Percentiles rank a stretch among this genome's conserved stretches.
Evolutionary conservation across 2,888 invertebrate species (phyloP).

Genomic region (Lasioglossum zephyrum): DNA sequence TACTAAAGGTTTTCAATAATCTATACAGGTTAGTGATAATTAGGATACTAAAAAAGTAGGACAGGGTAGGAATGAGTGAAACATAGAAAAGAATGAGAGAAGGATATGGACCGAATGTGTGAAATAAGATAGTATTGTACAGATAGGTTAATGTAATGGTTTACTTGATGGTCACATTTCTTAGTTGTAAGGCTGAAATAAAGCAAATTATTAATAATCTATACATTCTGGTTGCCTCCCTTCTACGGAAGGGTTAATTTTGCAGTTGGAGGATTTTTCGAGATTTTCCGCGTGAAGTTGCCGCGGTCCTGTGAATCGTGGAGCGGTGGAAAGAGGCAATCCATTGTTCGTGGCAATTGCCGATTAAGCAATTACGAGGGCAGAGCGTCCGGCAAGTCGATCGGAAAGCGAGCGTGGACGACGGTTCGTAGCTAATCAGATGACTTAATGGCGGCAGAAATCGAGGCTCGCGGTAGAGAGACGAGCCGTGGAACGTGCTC

Average conservation of each 20-base stretch:
- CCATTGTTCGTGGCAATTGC: slow-evolving; percentile 57
- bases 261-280: background rate
- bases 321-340: background rate
- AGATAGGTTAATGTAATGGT: no score
- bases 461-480: slow-evolving; percentile 30
- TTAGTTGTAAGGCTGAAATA: no score
- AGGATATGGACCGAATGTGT: no score
- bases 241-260: background rate
- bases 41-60: no score
- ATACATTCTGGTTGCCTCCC: no score
- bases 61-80: no score
- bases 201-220: no score
- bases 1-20: no score
- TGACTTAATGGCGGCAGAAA: slow-evolving; percentile 64
- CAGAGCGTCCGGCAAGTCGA: slow-evolving; percentile 54
- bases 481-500: slow-evolving; percentile 6
- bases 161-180: no score
- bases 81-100: no score
- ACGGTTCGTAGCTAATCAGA: slow-evolving; percentile 64
- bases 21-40: no score
- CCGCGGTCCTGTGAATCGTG: background rate
- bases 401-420: slow-evolving; percentile 56
- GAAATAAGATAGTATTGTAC: no score
- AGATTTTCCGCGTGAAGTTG: background rate
- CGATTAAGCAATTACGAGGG: slow-evolving; percentile 66